Evolutionary conservation across 1,140 invertebrate species (phyloP).

Genomic region (Philaenus spumarius): DNA sequence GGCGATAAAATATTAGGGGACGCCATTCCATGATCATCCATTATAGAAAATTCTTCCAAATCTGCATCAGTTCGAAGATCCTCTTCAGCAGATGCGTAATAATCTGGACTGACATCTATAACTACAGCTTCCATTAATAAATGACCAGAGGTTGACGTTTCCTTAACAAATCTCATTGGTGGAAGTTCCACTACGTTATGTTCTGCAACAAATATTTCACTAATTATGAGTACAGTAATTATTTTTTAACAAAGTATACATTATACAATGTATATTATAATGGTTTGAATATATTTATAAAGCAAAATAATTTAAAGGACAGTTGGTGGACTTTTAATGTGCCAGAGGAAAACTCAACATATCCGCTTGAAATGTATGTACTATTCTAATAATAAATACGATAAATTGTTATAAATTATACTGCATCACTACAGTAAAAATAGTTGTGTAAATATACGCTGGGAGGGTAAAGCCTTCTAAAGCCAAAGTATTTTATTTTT

Average conservation of each 20-base stretch:
- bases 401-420: no score
- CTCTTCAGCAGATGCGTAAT: constrained; percentile 65
- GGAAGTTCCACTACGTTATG: constrained; percentile 83
- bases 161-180: constrained; percentile 78
- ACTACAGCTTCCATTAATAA: constrained; percentile 84
- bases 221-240: no score
- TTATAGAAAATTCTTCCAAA: constrained; percentile 71
- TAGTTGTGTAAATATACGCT: no score
- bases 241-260: neutral
- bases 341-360: neutral
- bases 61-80: constrained; percentile 77
- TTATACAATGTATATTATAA: neutral
- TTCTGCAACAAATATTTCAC: constrained; percentile 48
- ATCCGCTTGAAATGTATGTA: no score
- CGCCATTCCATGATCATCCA: constrained; percentile 45
- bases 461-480: no score
- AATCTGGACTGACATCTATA: constrained; percentile 80
- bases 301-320: neutral
- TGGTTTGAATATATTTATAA: neutral
- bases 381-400: no score
- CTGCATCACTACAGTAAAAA: no score
- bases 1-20: constrained; percentile 31
- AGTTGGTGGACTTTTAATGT: neutral
- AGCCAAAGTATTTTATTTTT: no score
- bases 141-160: constrained; percentile 79